Percentiles rank a stretch among this genome's conserved stretches.
phyloP scores from a whole-genome alignment of 2,888 invertebrate species.

The Isotomurus palustris region DNA sequence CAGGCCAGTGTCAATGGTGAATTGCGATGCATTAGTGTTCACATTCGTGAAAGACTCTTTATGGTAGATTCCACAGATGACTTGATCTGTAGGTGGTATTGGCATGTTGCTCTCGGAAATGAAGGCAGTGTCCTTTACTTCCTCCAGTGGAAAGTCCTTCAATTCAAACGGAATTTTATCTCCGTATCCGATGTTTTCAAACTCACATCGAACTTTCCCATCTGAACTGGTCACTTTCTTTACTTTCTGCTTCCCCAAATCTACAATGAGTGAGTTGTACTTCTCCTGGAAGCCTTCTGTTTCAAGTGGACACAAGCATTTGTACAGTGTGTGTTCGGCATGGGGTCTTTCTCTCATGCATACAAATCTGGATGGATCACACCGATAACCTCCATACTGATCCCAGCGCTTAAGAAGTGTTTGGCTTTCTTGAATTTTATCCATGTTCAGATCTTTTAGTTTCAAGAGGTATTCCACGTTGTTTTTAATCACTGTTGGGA shows the following conservation, averaged over 20 bases:
- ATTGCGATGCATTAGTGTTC: not conserved
- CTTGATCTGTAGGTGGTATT: not conserved
- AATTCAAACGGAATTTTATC: too few species aligned
- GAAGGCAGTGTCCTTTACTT: too few species aligned
- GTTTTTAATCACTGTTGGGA: not conserved
- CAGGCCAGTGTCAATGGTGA: not conserved
- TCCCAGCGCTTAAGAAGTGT: not conserved
- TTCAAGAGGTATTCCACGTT: not conserved
- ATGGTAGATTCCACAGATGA: not conserved
- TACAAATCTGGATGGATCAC: not conserved
- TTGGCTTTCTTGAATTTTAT: not conserved
- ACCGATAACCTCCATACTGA: not conserved
- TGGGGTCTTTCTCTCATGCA: not conserved
- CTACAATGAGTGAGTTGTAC: too few species aligned
- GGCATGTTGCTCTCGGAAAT: too few species aligned
- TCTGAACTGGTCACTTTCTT: too few species aligned
- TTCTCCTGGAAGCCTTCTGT: too few species aligned
- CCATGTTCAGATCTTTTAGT: not conserved
- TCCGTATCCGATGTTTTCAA: too few species aligned
- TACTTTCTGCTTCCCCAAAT: too few species aligned
- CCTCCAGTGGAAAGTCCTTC: too few species aligned
- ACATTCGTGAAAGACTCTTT: not conserved
- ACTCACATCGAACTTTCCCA: too few species aligned
- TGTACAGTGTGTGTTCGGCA: too few species aligned
- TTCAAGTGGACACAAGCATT: too few species aligned